Evolutionary conservation across 2,797 vertebrate genomes (phyloP), one percentile per base, ranked within the genome.

Genomic region (Cichlasoma orientale): DNA sequence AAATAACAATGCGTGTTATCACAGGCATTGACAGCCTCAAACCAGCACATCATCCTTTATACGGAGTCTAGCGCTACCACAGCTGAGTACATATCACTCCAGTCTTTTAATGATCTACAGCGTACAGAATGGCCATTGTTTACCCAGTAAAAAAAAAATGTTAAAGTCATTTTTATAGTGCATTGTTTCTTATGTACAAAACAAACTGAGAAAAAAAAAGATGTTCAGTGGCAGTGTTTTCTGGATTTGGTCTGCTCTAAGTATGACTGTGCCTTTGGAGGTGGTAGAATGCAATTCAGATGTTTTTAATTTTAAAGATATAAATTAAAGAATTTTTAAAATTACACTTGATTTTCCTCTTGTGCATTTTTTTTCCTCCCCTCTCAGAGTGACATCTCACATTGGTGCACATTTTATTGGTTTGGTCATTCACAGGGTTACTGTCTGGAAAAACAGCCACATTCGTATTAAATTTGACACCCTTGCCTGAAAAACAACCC

Each of bases 181-280:
- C 92, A 89, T 93, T 83, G 89, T 94, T 94, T 93, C 88, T 92
- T 92, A 93, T 92, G 92, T 93, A 91, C 82, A 92, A 93, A 91
- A 91, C 78, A 80, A 93, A 91, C 55, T 73, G 72, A 82, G 73
- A 83, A 86, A 89, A 89, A 81, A 88, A 74, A 87, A 86, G 63
- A 85, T 92, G 90, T 91, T 92, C 82, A 88, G 91, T 96, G 94
- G 92, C 90, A 94, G 91, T 95, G 94, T 96, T 95, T 95, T 91
- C 89, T 94, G 92, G 95, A 95, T 95, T 91, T 95, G 94, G 92
- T 95, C 92, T 94, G 92, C 93, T 94, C 88, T 92, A 90, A 94
- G 93, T 94, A 95, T 95, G 95, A 94, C 94, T 95, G 96, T 96
- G 95, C 95, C 96, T 96, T 96, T 96, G 95, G 94, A 95, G 94